These are phyloP conservation scores for Dryadula phaetusa DNA, from an alignment of 2,888 invertebrate genomes.

Conservation along the genomic window DNA sequence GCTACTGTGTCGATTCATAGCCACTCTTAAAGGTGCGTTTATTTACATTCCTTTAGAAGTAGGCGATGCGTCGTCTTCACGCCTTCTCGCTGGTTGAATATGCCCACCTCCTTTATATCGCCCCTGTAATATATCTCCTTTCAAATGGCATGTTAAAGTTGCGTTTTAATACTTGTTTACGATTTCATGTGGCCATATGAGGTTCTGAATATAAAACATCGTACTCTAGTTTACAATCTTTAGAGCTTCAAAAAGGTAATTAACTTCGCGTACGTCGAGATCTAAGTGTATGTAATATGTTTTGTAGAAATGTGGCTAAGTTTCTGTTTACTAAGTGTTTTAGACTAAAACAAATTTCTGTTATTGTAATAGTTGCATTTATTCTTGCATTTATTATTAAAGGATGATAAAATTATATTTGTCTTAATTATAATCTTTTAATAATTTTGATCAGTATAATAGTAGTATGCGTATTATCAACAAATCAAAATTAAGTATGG, in stretches of 20 bases:
- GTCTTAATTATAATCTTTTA: too few relatives aligned
- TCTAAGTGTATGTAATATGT: constrained; percentile 37
- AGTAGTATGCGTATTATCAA: too few relatives aligned
- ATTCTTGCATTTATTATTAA: too few relatives aligned
- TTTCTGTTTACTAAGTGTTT: neutral
- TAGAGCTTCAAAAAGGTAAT: constrained; percentile 40
- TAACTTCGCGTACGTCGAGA: constrained; percentile 33
- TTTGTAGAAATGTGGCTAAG: constrained; percentile 20
- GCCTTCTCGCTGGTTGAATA: constrained; percentile 65
- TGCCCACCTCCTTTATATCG: constrained; percentile 64
- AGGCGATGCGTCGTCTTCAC: constrained; percentile 76
- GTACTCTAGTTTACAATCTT: constrained; percentile 34
- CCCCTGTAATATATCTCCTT: constrained; percentile 42
- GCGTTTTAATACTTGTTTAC: constrained; percentile 41
- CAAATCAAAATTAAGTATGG: neutral
- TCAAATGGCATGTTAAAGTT: constrained; percentile 35
- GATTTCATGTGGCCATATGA: constrained; percentile 34
- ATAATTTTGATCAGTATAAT: too few relatives aligned
- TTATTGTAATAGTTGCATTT: neutral
- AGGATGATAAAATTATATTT: too few relatives aligned
- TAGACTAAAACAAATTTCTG: neutral
- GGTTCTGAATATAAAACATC: constrained; percentile 29
- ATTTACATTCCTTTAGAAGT: constrained; percentile 77
- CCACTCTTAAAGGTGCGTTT: constrained; percentile 74
- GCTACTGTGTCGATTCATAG: constrained; percentile 71